phyloP scores from a whole-genome alignment of 2,888 invertebrate genomes.

The Argynnis bischoffii region DNA sequence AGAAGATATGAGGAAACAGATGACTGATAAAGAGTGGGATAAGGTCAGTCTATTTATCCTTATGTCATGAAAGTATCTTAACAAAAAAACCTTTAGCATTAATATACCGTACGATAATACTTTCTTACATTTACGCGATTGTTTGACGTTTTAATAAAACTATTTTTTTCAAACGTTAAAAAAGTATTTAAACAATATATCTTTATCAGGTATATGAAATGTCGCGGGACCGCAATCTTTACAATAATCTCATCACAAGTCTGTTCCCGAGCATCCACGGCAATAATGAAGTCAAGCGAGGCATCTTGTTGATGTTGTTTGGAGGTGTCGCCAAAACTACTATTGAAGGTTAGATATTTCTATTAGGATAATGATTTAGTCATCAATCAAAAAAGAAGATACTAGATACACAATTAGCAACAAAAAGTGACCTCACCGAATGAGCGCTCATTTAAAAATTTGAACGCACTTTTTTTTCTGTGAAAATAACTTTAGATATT shows the following conservation, averaged over 20 bases:
- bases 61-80: neutral
- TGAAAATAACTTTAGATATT: too few species aligned
- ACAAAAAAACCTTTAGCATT: too few species aligned
- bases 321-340: constrained; percentile 98
- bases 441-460: too few species aligned
- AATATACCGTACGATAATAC: too few species aligned
- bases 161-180: too few species aligned
- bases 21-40: constrained; percentile 97
- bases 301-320: constrained; percentile 96
- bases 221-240: constrained; percentile 96
- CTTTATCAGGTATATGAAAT: constrained; percentile 91
- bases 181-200: neutral
- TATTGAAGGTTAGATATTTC: constrained; percentile 83
- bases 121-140: too few species aligned
- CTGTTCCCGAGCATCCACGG: constrained; percentile 98
- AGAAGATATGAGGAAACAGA: constrained; percentile 95
- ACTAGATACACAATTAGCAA: too few species aligned
- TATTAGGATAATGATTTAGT: neutral
- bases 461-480: too few species aligned
- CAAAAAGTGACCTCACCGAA: too few species aligned
- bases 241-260: constrained; percentile 93
- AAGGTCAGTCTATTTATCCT: constrained; percentile 73
- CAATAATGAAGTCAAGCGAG: constrained; percentile 97
- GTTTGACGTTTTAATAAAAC: too few species aligned
- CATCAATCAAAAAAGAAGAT: too few species aligned